Percentiles rank a stretch among this genome's conserved stretches.
phyloP scores from a whole-genome alignment of 1,140 invertebrate species.

The Lordiphosa stackelbergi region DNA sequence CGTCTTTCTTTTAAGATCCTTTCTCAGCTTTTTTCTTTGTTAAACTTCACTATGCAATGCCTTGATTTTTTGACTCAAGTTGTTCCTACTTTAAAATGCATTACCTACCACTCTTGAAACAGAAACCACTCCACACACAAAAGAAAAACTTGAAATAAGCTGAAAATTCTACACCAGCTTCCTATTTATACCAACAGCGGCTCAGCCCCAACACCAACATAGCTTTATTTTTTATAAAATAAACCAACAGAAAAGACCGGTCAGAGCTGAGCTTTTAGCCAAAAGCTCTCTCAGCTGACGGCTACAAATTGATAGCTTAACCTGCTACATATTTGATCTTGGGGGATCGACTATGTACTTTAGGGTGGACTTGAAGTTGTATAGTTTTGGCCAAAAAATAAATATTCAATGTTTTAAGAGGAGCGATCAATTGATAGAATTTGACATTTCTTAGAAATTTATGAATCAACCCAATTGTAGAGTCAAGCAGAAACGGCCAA shows the following conservation, averaged over 20 bases:
- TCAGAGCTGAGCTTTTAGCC: conserved; percentile 26
- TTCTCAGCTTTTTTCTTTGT: background rate
- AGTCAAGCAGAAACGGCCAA: too few species aligned
- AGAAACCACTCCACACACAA: conserved; percentile 33
- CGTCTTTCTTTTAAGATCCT: background rate
- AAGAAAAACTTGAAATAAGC: conserved; percentile 65
- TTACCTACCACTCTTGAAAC: conserved; percentile 39
- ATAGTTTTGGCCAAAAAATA: too few species aligned
- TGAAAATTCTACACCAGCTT: conserved; percentile 59
- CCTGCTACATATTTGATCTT: too few species aligned
- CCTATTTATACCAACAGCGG: conserved; percentile 52
- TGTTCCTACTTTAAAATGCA: background rate
- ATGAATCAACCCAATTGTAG: too few species aligned
- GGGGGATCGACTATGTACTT: too few species aligned
- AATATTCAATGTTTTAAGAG: too few species aligned
- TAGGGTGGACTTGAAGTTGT: too few species aligned
- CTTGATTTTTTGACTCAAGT: background rate
- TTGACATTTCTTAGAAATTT: too few species aligned
- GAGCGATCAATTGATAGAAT: too few species aligned
- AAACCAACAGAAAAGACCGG: conserved; percentile 27
- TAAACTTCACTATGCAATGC: background rate
- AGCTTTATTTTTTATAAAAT: conserved; percentile 27
- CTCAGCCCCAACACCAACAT: conserved; percentile 17
- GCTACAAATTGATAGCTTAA: conserved; percentile 3
- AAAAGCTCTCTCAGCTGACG: background rate